A percentile compares a stretch with the other conserved stretches of the same genome.
phyloP scores from a whole-genome alignment of 2,888 invertebrate genomes.

The Athalia cordata region DNA sequence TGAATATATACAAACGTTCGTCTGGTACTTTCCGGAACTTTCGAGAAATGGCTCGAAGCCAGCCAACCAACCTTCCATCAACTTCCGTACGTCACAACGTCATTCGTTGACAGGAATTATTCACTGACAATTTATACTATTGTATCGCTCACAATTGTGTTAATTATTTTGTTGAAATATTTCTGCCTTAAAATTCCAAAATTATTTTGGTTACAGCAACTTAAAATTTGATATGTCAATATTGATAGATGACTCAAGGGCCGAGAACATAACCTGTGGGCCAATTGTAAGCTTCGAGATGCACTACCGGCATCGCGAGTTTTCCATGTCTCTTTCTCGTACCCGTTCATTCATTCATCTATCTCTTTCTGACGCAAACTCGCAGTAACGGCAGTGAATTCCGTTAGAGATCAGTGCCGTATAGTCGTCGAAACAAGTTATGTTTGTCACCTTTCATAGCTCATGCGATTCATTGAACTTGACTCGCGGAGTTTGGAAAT shows the following conservation, averaged over 20 bases:
- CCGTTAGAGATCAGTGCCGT: no score
- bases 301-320: not conserved
- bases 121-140: not conserved
- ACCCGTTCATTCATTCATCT: no score
- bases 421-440: no score
- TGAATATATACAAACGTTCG: constrained; percentile 79
- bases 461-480: no score
- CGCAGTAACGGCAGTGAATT: no score
- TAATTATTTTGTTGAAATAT: constrained; percentile 21
- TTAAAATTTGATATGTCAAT: constrained; percentile 17
- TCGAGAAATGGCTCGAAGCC: constrained; percentile 75
- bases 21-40: constrained; percentile 81
- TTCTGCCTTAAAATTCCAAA: not conserved
- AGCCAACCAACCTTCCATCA: constrained; percentile 50
- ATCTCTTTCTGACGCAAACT: no score
- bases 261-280: constrained; percentile 21
- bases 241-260: constrained; percentile 30
- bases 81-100: constrained; percentile 55
- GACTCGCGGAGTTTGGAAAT: no score
- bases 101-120: constrained; percentile 40
- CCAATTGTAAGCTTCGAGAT: no score
- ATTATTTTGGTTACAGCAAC: constrained; percentile 12
- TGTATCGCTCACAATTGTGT: not conserved
- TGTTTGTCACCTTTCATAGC: no score
- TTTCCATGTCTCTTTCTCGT: not conserved